Percentiles rank a stretch among this genome's conserved stretches.
phyloP scores from a whole-genome alignment of 2,797 vertebrate genomes.

The Chaetophractus vellerosus region DNA sequence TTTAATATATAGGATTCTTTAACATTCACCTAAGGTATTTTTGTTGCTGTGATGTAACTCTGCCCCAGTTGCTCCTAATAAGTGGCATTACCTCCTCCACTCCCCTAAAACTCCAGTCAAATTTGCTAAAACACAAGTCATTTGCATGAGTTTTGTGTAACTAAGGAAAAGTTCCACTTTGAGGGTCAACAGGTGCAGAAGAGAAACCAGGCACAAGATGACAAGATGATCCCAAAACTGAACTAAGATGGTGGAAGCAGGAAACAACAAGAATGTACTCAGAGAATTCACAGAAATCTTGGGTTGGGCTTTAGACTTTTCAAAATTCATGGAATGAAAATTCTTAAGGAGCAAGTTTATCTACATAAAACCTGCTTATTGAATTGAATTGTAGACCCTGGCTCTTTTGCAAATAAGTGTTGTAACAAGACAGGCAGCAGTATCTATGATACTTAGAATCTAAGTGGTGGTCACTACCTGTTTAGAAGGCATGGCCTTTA shows the following conservation, averaged over 20 bases:
- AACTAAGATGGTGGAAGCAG: neutral
- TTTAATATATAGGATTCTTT: slow-evolving; percentile 8
- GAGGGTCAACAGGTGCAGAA: neutral
- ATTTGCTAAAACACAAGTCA: slow-evolving; percentile 15
- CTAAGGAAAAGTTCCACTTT: neutral
- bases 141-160: slow-evolving; percentile 3
- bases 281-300: neutral
- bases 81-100: neutral
- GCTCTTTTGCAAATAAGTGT: neutral
- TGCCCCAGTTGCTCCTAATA: neutral
- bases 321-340: neutral
- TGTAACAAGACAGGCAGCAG: slow-evolving; percentile 31
- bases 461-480: neutral
- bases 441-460: neutral
- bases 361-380: slow-evolving; percentile 29
- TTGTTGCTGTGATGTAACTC: slow-evolving; percentile 12
- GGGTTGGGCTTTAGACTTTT: neutral
- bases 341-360: neutral
- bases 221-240: slow-evolving; percentile 1
- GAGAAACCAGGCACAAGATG: neutral
- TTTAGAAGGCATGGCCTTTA: neutral
- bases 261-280: neutral
- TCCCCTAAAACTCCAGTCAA: neutral
- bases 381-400: neutral
- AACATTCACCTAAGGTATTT: slow-evolving; percentile 43